Conservation (phyloP, 2,888 invertebrate species). For the Amiota communis region DNA sequence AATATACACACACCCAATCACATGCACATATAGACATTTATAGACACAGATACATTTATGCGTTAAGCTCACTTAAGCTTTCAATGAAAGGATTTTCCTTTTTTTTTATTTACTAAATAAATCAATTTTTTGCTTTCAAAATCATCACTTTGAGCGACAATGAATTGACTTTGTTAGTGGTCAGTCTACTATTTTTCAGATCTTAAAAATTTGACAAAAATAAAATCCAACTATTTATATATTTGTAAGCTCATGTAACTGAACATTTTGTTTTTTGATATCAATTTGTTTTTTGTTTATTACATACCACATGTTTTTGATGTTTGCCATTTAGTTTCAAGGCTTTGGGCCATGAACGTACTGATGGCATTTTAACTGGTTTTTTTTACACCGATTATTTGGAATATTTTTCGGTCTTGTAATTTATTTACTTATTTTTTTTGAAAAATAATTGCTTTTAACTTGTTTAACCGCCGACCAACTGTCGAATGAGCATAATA, state of each 20-base stretch:
- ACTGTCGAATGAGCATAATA: neutral
- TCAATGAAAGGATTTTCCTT: conserved; percentile 55
- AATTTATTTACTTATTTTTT: neutral
- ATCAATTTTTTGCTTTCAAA: conserved; percentile 46
- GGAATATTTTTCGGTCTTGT: conserved; percentile 17
- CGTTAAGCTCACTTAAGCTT: conserved; percentile 44
- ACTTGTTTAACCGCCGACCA: neutral
- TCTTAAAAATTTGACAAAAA: too few species aligned
- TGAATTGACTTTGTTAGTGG: conserved; percentile 1
- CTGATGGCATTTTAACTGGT: conserved; percentile 61
- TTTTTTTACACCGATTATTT: neutral
- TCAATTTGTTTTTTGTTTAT: too few species aligned
- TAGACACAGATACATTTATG: conserved; percentile 33
- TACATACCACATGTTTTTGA: conserved; percentile 45
- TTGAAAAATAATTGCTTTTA: neutral
- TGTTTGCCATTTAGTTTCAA: conserved; percentile 51
- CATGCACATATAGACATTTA: neutral
- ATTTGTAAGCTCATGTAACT: too few species aligned
- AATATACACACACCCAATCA: neutral
- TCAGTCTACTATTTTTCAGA: too few species aligned
- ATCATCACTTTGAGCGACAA: neutral
- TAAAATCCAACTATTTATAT: too few species aligned
- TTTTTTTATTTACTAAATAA: conserved; percentile 53
- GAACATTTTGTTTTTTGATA: too few species aligned
- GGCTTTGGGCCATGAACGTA: conserved; percentile 64